phyloP scores from a whole-genome alignment of 2,888 invertebrate species.

The Xestia ashworthii region DNA sequence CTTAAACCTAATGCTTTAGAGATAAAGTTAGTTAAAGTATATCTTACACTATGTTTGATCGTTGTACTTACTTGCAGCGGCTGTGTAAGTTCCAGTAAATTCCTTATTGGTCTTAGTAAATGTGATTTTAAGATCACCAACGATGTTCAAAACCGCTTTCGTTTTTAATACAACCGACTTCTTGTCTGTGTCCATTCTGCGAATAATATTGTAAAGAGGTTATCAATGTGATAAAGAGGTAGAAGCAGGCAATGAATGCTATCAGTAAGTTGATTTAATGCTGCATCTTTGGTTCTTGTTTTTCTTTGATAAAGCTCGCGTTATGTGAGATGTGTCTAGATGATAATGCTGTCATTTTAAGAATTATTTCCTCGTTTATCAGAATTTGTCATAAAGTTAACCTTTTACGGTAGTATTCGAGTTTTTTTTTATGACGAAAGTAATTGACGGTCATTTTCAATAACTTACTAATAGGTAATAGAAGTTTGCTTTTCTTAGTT shows the following conservation, averaged over 20 bases:
- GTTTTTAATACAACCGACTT: constrained; percentile 80
- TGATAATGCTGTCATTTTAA: constrained; percentile 14
- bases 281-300: constrained; percentile 36
- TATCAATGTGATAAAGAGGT: constrained; percentile 30
- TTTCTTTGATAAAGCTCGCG: constrained; percentile 27
- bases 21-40: too few species aligned
- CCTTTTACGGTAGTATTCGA: too few species aligned
- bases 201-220: constrained; percentile 54
- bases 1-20: too few species aligned
- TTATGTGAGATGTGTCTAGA: constrained; percentile 17
- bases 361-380: neutral
- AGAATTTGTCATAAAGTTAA: neutral
- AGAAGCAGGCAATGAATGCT: constrained; percentile 48
- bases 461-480: too few species aligned
- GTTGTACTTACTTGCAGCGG: constrained; percentile 77
- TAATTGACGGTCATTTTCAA: too few species aligned
- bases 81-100: constrained; percentile 73
- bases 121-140: constrained; percentile 72
- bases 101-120: constrained; percentile 70
- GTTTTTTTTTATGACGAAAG: too few species aligned
- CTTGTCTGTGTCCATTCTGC: constrained; percentile 77
- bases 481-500: too few species aligned
- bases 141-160: constrained; percentile 74
- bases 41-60: neutral
- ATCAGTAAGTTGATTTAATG: constrained; percentile 32